phyloP scores from a whole-genome alignment of 2,888 invertebrate genomes.

The Trissolcus japonicus region DNA sequence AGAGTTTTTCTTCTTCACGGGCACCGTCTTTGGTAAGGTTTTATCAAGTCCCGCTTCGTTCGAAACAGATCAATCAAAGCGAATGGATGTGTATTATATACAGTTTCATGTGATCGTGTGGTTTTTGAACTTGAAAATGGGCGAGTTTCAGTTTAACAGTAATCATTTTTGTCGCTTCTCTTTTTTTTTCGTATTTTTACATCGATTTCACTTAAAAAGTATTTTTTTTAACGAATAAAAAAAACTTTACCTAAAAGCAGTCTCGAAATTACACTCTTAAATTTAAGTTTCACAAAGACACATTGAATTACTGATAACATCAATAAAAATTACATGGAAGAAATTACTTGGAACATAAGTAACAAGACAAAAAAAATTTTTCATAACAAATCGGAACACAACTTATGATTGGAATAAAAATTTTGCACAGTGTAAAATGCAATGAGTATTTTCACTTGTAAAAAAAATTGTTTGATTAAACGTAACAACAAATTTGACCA shows the following conservation, averaged over 20 bases:
- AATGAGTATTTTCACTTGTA: conserved; percentile 32
- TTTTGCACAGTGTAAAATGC: conserved; percentile 17
- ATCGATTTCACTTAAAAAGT: conserved; percentile 11
- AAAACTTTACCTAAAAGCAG: conserved; percentile 37
- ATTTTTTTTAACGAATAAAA: neutral
- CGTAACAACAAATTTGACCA: conserved; percentile 22
- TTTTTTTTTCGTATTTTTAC: conserved; percentile 11
- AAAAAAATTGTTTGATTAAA: conserved; percentile 28
- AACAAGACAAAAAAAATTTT: neutral
- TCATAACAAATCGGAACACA: conserved; percentile 2
- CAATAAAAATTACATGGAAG: conserved; percentile 19
- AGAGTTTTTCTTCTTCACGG: conserved; percentile 32
- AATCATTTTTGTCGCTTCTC: conserved; percentile 1
- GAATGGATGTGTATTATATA: conserved; percentile 39
- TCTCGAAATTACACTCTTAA: conserved; percentile 35
- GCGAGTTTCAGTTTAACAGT: conserved; percentile 23
- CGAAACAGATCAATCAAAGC: conserved; percentile 38
- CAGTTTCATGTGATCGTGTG: conserved; percentile 18
- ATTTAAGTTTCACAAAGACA: conserved; percentile 37
- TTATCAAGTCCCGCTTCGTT: conserved; percentile 33
- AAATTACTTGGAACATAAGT: conserved; percentile 4
- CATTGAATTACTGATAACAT: conserved; percentile 22
- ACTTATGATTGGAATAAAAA: conserved; percentile 11
- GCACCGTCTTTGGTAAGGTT: conserved; percentile 54
- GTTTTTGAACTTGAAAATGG: conserved; percentile 18